phyloP scores from a whole-genome alignment of 37 sponge, comb jelly and placozoan genomes.

The Cladorhizidae sp. region DNA sequence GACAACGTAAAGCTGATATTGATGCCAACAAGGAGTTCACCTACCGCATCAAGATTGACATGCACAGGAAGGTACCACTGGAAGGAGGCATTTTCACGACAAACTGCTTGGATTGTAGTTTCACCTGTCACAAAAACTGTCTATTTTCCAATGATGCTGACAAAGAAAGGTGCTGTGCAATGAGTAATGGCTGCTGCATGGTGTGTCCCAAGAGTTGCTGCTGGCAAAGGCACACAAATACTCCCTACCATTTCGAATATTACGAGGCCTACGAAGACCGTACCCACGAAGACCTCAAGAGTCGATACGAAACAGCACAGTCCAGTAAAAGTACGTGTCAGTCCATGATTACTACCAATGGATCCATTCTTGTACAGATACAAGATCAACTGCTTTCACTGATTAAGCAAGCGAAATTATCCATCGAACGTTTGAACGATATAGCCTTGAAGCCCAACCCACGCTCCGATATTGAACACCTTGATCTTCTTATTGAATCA shows the following conservation, averaged over 20 bases:
- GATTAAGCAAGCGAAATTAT: slow-evolving; percentile 16
- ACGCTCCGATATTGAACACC: slow-evolving; percentile 65
- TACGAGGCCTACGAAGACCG: slow-evolving; percentile 43
- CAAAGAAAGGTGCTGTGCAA: slow-evolving; percentile 65
- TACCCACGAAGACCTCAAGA: slow-evolving; percentile 59
- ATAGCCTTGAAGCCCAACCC: slow-evolving; percentile 82
- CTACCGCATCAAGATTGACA: slow-evolving; percentile 31
- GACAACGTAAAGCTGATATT: slow-evolving; percentile 46
- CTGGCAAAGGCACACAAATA: slow-evolving; percentile 68
- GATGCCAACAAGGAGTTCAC: slow-evolving; percentile 58
- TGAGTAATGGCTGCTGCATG: slow-evolving; percentile 61
- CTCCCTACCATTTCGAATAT: slow-evolving; percentile 53
- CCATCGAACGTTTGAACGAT: slow-evolving; percentile 44
- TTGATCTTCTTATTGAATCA: slow-evolving; percentile 74
- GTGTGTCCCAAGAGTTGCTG: slow-evolving; percentile 64
- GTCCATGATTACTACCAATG: slow-evolving; percentile 27
- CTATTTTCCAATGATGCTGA: slow-evolving; percentile 46
- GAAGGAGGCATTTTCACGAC: slow-evolving; percentile 66
- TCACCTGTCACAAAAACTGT: slow-evolving; percentile 75
- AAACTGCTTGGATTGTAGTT: slow-evolving; percentile 72
- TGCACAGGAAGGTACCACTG: slow-evolving; percentile 37
- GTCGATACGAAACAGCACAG: slow-evolving; percentile 41
- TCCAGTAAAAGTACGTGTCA: slow-evolving; percentile 18
- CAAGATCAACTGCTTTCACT: slow-evolving; percentile 16
- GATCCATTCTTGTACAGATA: slow-evolving; percentile 16